Conservation (phyloP, 2,113 vertebrate species). For the Aptenodytes forsteri region DNA sequence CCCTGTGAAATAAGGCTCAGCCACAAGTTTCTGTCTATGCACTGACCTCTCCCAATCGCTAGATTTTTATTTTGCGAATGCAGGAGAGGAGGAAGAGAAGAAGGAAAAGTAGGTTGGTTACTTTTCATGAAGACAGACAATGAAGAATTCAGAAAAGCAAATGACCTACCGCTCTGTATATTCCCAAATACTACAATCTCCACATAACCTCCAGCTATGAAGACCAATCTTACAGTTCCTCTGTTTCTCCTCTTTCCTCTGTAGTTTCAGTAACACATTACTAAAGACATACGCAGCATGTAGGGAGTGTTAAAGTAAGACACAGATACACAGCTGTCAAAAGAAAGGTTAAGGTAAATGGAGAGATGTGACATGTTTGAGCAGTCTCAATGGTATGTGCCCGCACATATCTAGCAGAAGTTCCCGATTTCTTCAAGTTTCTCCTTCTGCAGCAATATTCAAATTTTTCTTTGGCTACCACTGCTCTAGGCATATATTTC, state of each 20-base stretch:
- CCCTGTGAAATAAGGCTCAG: background rate
- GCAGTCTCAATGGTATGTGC: background rate
- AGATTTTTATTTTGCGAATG: background rate
- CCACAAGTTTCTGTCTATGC: background rate
- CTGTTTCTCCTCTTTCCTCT: background rate
- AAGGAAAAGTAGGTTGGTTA: background rate
- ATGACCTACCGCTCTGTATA: background rate
- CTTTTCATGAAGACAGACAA: background rate
- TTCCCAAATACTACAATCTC: background rate
- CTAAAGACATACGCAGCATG: background rate
- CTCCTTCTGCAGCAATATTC: background rate
- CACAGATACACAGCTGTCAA: background rate
- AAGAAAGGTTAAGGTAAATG: background rate
- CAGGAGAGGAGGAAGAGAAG: background rate
- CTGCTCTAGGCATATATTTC: background rate
- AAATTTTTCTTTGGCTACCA: background rate
- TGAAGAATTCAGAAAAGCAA: background rate
- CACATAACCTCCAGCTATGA: background rate
- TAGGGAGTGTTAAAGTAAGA: background rate
- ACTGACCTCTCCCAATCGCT: background rate
- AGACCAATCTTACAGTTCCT: background rate
- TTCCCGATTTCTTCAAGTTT: background rate
- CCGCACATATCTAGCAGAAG: background rate
- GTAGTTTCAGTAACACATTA: background rate
- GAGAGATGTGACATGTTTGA: background rate